Evolutionary conservation across 2,888 invertebrate species (phyloP).

Genomic region (Tridacna crocea): DNA sequence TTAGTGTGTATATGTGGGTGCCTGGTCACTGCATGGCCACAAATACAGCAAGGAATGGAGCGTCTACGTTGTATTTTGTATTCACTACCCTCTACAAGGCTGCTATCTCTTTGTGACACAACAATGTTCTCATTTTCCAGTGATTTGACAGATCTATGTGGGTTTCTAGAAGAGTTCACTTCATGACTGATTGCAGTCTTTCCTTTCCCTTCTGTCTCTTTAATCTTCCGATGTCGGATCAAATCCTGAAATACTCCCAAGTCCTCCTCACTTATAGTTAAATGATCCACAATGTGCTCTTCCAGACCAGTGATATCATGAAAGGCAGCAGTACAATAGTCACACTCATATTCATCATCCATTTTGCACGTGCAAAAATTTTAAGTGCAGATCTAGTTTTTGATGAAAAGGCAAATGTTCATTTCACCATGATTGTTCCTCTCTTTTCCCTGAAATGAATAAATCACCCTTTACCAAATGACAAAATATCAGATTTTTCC

Average conservation of each 20-base stretch:
- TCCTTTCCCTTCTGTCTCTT: no score
- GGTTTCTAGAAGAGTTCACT: no score
- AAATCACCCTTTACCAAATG: no score
- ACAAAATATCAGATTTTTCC: no score
- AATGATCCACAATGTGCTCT: neutral
- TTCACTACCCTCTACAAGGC: neutral
- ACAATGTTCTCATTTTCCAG: neutral
- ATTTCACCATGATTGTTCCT: no score
- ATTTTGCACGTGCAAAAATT: neutral
- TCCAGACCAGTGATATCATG: neutral
- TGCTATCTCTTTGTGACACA: neutral
- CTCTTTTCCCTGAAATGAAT: no score
- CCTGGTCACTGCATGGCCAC: neutral
- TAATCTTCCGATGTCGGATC: neutral
- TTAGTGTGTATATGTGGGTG: neutral
- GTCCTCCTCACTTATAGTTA: neutral
- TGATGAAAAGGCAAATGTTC: no score
- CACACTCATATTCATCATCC: neutral
- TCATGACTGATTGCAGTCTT: no score
- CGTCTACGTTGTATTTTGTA: no score
- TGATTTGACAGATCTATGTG: no score
- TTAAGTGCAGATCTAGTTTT: no score
- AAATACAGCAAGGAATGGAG: neutral
- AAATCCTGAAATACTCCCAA: neutral
- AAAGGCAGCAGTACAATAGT: neutral